Conservation (phyloP, 2,797 vertebrate species). For the Tolypeutes matacus region DNA sequence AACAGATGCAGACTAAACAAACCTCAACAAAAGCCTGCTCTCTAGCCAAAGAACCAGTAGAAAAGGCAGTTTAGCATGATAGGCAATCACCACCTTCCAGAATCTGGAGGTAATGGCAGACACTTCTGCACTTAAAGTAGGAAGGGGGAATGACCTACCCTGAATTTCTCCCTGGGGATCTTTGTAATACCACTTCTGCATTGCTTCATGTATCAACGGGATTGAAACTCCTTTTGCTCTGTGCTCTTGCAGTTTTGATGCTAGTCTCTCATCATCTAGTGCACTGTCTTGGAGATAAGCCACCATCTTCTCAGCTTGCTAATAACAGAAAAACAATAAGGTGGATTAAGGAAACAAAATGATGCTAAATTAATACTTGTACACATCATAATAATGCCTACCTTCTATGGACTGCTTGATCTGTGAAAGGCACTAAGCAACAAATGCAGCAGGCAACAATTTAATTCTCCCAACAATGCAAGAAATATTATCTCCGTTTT, state of each 20-base stretch:
- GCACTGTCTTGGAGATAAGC: constrained; percentile 98
- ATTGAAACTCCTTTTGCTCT: constrained; percentile 93
- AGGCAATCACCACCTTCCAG: not conserved
- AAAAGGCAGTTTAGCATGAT: not conserved
- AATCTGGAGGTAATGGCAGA: not conserved
- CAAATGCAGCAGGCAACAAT: not conserved
- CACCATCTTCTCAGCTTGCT: constrained; percentile 99
- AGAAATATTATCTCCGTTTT: not conserved
- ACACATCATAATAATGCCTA: constrained; percentile 2
- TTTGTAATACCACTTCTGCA: constrained; percentile 99
- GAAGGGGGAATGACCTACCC: constrained; percentile 88
- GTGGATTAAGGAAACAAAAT: constrained; percentile 32
- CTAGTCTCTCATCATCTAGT: constrained; percentile 95
- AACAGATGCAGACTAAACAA: not conserved
- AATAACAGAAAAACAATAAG: constrained; percentile 67
- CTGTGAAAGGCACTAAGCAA: constrained; percentile 21
- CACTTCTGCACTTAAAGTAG: constrained; percentile 37
- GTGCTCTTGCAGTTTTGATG: constrained; percentile 92
- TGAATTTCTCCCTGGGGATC: constrained; percentile 99
- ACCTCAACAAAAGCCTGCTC: not conserved
- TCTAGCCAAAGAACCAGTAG: not conserved
- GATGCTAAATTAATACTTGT: constrained; percentile 11
- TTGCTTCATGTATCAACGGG: constrained; percentile 94
- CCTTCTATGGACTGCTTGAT: constrained; percentile 2
- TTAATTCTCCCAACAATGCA: not conserved